A percentile compares a stretch with the other conserved stretches of the same genome.
Conservation (phyloP, 92 coral and sea anemone species). For the Palythoa grandis region DNA sequence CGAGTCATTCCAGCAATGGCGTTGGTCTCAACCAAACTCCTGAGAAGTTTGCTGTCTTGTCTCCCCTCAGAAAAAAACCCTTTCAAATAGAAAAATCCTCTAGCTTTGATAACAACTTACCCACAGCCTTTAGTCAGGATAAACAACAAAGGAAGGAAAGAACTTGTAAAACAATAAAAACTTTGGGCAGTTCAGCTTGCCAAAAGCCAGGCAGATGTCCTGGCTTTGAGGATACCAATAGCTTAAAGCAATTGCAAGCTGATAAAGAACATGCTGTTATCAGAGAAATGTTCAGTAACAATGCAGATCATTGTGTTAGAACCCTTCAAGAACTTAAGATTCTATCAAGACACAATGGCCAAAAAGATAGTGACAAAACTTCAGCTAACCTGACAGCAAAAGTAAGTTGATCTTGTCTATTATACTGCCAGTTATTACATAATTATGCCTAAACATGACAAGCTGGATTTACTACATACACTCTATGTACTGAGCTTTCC, state of each 20-base stretch:
- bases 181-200: not conserved
- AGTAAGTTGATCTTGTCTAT: not conserved
- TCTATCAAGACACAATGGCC: not conserved
- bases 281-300: not conserved
- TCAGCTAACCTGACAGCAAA: not conserved
- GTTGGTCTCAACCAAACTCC: not conserved
- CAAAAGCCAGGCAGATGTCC: not conserved
- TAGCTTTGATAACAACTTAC: not conserved
- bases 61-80: slow-evolving; percentile 38
- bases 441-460: too few species aligned
- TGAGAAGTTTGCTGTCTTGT: not conserved
- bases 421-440: too few species aligned
- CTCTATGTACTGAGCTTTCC: too few species aligned
- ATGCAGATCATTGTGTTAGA: slow-evolving; percentile 12
- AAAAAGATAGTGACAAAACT: not conserved
- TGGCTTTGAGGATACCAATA: not conserved
- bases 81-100: slow-evolving; percentile 16
- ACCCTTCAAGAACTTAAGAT: slow-evolving; percentile 23
- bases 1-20: not conserved
- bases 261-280: not conserved
- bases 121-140: not conserved
- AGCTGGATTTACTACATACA: too few species aligned
- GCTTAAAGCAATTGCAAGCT: not conserved
- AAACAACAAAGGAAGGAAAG: not conserved
- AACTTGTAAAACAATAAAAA: slow-evolving; percentile 1